Evolutionary conservation across 2,797 vertebrate species (phyloP).

Genomic region (Syndactyla subalaris): DNA sequence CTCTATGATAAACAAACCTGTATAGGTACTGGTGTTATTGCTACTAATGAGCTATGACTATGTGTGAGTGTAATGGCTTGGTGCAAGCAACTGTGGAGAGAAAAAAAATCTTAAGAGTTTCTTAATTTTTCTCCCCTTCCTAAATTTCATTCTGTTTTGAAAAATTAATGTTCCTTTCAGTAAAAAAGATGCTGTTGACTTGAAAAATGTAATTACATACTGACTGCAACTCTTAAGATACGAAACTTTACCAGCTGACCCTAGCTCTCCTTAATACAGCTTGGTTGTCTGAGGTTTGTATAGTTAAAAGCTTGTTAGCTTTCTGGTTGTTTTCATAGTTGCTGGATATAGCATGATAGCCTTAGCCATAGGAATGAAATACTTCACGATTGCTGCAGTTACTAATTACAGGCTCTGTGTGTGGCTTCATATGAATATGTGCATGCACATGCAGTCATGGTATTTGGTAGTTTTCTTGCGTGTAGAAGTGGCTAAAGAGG

Average conservation of each 20-base stretch:
- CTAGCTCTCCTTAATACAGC: not conserved
- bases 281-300: not conserved
- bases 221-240: not conserved
- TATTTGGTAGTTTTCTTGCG: not conserved
- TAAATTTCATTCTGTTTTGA: not conserved
- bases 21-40: not conserved
- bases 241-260: not conserved
- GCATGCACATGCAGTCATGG: fast-evolving
- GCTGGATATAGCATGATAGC: not conserved
- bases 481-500: not conserved
- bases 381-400: not conserved
- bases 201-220: not conserved
- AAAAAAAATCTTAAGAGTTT: not conserved
- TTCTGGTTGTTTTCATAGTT: not conserved
- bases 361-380: not conserved
- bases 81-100: not conserved
- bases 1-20: not conserved
- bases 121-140: not conserved
- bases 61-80: not conserved
- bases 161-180: not conserved
- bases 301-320: not conserved
- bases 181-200: not conserved
- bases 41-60: not conserved
- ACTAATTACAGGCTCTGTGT: not conserved
- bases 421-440: fast-evolving